Evolutionary conservation across 2,797 vertebrate genomes (phyloP).

Genomic region (Phataginus tetradactyla): DNA sequence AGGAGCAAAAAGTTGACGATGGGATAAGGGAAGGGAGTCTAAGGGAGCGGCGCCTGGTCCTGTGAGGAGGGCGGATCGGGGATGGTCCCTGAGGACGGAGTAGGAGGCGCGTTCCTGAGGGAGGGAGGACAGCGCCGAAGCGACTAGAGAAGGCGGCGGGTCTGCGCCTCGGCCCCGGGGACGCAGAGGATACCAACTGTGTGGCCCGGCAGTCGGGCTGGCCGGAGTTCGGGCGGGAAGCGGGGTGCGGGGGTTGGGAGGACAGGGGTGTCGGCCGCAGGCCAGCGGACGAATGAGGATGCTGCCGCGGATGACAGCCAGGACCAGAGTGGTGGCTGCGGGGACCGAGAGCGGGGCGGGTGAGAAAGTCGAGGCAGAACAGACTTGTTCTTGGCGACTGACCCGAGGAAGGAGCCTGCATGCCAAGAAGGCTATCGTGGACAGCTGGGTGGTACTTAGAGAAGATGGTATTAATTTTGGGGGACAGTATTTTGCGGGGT

Average conservation of each 20-base stretch:
- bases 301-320: not conserved
- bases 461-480: not conserved
- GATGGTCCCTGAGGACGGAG: not conserved
- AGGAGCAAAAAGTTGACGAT: not conserved
- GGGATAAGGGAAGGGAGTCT: not conserved
- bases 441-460: not conserved
- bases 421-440: not conserved
- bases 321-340: not conserved
- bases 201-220: not conserved
- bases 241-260: not conserved
- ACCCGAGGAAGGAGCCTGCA: not conserved
- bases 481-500: not conserved
- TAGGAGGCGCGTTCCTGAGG: rapidly evolving
- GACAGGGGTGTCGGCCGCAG: not conserved
- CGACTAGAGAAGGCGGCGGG: not conserved
- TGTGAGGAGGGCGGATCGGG: not conserved
- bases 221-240: not conserved
- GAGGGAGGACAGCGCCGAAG: not conserved
- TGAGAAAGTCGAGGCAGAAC: not conserved
- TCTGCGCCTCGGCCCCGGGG: rapidly evolving
- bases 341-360: not conserved
- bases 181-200: rapidly evolving
- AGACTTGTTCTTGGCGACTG: too few species aligned
- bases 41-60: not conserved
- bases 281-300: not conserved